Evolutionary conservation across 2,797 vertebrate species (phyloP), one percentile per base, ranked within the genome.

Genomic region (Threskiornis aethiopicus): DNA sequence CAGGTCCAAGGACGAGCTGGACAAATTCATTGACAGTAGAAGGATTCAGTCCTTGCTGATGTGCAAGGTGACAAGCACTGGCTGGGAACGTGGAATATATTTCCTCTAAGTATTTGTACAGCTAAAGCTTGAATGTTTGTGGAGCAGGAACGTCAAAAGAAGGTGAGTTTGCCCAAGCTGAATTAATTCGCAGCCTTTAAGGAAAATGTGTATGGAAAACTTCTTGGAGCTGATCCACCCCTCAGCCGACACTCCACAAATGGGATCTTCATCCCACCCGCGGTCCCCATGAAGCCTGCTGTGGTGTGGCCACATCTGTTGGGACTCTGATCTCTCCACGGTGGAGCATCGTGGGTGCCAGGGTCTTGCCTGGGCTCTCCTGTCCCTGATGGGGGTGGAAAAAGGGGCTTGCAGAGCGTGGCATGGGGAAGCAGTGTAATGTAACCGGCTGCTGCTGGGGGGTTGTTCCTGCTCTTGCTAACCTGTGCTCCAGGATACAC

Each of bases 301-400:
- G 29, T 61, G 65, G 41, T 2, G 1, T 3, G 7, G 46, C 35
- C 39, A 5, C 1, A 0, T 64, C 35, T 31, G 3, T 2, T 3
- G 2, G 58, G 31, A 55, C 16, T 49, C 9, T 1, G 13, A 37
- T 17, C 21, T 39, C 4, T 8, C 78, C 1, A 1, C 2, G 16
- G 19, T 11, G 29, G 20, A 72, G 16, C 41, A 25, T 5, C 2
- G 2, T 75, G 69, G 12, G 8, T 65, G 6, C 19, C 0, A 1
- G 12, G 10, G 11, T 41, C 25, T 59, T 58, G 10, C 16, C 22
- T 89, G 84, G 52, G 10, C 5, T 61, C 37, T 49, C 10, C 22
- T 46, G 9, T 29, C 29, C n/a, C 67, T 62, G 18, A 22, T 41
- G n/a, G 35, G 22, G 25, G 16, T 58, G 72, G 76, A 64, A 76